Conservation (phyloP, 2,113 vertebrate genomes). For the Pristiophorus japonicus region DNA sequence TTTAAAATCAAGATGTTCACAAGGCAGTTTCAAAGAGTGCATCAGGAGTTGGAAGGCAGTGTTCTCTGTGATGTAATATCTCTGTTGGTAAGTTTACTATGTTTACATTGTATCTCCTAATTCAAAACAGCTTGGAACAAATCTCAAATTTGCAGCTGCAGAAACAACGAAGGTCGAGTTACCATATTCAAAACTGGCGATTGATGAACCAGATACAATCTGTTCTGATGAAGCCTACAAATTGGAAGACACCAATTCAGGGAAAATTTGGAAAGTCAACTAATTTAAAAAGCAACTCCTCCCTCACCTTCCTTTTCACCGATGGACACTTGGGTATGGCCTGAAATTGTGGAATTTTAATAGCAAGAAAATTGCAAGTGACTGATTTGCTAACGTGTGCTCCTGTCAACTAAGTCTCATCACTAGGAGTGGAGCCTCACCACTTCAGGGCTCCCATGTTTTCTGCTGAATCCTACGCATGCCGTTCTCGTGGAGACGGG, state of each 20-base stretch:
- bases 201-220: not conserved
- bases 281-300: not conserved
- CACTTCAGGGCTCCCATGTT: not conserved
- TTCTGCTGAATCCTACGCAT: not conserved
- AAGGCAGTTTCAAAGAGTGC: not conserved
- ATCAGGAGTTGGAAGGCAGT: not conserved
- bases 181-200: not conserved
- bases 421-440: not conserved
- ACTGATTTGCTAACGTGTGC: not conserved
- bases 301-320: not conserved
- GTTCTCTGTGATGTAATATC: not conserved
- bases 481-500: not conserved
- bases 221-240: not conserved
- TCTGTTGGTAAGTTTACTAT: not conserved
- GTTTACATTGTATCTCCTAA: not conserved
- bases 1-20: constrained; percentile 5
- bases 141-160: not conserved
- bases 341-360: no score
- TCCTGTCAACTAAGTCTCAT: not conserved
- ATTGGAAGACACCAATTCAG: not conserved
- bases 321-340: not conserved
- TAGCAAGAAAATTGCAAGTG: not conserved
- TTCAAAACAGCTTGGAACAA: constrained; percentile 28
- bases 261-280: not conserved
- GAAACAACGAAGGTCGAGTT: not conserved